Conservation (phyloP, 2,888 invertebrate species). For the Coremacera marginata region DNA sequence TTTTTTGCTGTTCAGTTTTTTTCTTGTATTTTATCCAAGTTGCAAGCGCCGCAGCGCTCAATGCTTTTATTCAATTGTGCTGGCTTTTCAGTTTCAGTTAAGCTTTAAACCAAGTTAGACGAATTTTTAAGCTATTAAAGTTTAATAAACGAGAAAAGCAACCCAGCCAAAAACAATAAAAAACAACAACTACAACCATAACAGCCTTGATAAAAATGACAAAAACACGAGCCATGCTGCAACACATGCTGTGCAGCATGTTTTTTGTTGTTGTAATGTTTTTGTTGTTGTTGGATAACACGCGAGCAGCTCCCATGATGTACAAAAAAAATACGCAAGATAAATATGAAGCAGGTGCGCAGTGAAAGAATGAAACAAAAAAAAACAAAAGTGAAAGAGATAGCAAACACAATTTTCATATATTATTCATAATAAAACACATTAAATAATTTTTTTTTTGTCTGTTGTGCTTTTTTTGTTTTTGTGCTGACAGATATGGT, state of each 20-base stretch:
- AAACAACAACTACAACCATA: not conserved
- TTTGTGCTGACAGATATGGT: slow-evolving; percentile 71
- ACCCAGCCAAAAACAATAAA: slow-evolving; percentile 6
- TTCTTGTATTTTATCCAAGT: not conserved
- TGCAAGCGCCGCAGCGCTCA: slow-evolving; percentile 5
- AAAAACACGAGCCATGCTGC: not conserved
- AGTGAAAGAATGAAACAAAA: slow-evolving; percentile 29
- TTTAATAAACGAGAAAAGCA: not conserved
- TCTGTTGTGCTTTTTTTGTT: not conserved
- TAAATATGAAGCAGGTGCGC: slow-evolving; percentile 71
- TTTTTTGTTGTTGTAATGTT: slow-evolving; percentile 41
- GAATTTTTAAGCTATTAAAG: slow-evolving; percentile 16
- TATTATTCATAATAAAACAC: too few relatives aligned
- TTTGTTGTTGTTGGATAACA: slow-evolving; percentile 49
- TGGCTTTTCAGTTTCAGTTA: slow-evolving; percentile 45
- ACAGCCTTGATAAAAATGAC: not conserved
- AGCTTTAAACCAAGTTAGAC: slow-evolving; percentile 51
- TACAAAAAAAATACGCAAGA: slow-evolving; percentile 71
- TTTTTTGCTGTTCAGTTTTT: not conserved
- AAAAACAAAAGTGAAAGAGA: not conserved
- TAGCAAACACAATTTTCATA: not conserved
- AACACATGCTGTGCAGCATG: slow-evolving; percentile 37
- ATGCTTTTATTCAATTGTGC: slow-evolving; percentile 14
- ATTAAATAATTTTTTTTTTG: not conserved
- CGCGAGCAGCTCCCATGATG: slow-evolving; percentile 66